phyloP scores from a whole-genome alignment of 1,140 invertebrate genomes.

The Penaeus japonicus region DNA sequence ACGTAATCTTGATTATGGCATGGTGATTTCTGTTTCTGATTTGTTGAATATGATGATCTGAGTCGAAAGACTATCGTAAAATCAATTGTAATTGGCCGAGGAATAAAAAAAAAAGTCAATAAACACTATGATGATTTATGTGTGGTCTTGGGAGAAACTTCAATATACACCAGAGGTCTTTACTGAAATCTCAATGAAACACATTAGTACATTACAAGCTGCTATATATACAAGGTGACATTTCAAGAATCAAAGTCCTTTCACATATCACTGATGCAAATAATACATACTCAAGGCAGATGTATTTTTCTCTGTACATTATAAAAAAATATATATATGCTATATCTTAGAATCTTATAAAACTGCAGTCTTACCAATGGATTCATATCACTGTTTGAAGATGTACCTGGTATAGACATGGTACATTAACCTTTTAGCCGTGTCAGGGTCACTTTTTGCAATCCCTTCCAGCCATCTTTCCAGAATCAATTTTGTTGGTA shows the following conservation, averaged over 20 bases:
- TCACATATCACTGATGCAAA: not conserved
- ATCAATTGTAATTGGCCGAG: too few relatives aligned
- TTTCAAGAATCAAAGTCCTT: too few relatives aligned
- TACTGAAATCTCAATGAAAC: too few relatives aligned
- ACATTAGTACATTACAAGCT: too few relatives aligned
- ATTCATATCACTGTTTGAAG: slow-evolving; percentile 29
- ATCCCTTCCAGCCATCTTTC: slow-evolving; percentile 53
- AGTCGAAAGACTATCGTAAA: too few relatives aligned
- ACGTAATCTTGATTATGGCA: too few relatives aligned
- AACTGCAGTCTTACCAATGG: not conserved
- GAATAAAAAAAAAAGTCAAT: too few relatives aligned
- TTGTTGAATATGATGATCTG: too few relatives aligned
- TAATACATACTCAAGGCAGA: not conserved
- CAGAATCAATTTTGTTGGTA: slow-evolving; percentile 47
- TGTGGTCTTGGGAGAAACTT: too few relatives aligned
- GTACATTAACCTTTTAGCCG: slow-evolving; percentile 50
- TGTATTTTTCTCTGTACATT: not conserved
- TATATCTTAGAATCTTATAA: not conserved
- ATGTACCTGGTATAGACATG: slow-evolving; percentile 46
- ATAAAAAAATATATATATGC: not conserved
- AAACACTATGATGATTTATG: too few relatives aligned
- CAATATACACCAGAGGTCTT: too few relatives aligned
- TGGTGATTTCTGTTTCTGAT: too few relatives aligned
- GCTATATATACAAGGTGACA: not conserved
- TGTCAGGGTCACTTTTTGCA: slow-evolving; percentile 38